Evolutionary conservation across 2,797 vertebrate species (phyloP), one percentile per base, ranked within the genome.

Genomic region (Vultur gryphus): DNA sequence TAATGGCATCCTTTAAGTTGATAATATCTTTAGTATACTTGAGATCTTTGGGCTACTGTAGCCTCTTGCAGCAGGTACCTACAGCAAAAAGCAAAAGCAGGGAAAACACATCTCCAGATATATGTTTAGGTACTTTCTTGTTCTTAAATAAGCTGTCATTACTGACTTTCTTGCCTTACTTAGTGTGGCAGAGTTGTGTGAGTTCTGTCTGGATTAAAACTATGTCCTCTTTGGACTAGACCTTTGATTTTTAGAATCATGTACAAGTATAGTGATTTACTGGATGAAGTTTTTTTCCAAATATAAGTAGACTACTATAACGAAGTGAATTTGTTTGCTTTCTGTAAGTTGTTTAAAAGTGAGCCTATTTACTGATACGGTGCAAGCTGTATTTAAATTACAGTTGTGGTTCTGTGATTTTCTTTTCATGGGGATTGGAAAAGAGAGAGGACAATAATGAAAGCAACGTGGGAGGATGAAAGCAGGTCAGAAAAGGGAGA

Each of bases 401-500:
- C 79, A 66, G 44, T 79, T 87, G 82, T 66, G n/a, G 16, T 80
- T 88, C 58, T 93, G 62, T 33, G 70, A 90, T 88, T 95, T 89
- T 79, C 57, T 83, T 90, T 90, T 92, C 94, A 61, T 43, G 76
- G 82, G 65, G 46, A 83, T 78, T 97, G 94, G 95, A 96, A 91
- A 77, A 77, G 77, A 92, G 57, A 62, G 75, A 86, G 58, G 80
- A 96, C 92, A 90, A 48, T 81, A 93, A 85, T 79, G 87, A 96
- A 95, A 95, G 95, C 65, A 61, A 44, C 1, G 95, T 96, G 87
- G 95, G 95, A 96, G 94, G 94, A 97, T 97, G 93, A 95, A 96
- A 96, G 95, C 46, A 3, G 93, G 87, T 96, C 89, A 94, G 82
- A 87, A 96, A 58, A 94, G 85, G 89, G 92, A 95, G 96, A 96